Base-by-base conservation (phyloP, 1,140 invertebrate species). In the Rhagoletis zephyria region DNA sequence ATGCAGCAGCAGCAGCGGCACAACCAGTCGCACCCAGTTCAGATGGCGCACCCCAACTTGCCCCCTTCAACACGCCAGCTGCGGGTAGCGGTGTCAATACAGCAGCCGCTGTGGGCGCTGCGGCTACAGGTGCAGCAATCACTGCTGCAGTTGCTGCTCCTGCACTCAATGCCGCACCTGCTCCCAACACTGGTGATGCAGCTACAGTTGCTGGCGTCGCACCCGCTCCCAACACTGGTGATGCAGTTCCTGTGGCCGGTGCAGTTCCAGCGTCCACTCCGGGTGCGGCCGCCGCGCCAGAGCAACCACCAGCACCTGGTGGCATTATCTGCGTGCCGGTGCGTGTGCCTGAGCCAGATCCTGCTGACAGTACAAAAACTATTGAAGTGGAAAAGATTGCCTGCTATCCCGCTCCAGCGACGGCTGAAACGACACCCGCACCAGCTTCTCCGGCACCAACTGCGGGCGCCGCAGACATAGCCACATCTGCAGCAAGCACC, bases 101-200 rank as follows among this genome's bases (percentile, higher is more conserved):
- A 56, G 70, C n/a, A 14, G 86, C 86, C n/a, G 88, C 93, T 89
- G 89, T 90, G 9, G 90, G 90, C 65, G 89, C 85, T 42, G 86
- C 89, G 7, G 89, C 88, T 90, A 87, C 89, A 89, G 88, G 90
- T n/a, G 88, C 89, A 81, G 89, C 87, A 90, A 87, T 89, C 90
- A 88, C 90, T 90, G 87, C 89, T 89, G 89, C 90, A n/a, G 88
- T 89, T 85, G 89, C 94, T 92, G 92, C 93, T 93, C 89, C 93
- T 89, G 89, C 89, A 93, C 70, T 88, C 59, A 61, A 74, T 67
- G 81, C 89, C 40, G 89, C 90, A 88, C 90, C 88, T 87, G 91
- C 90, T 85, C 90, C 91, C 65, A 90, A 90, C 88, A 90, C 90
- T 7, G 70, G 88, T 7, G 91, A 91, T 51, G 89, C 89, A 77